phyloP scores from a whole-genome alignment of 2,888 invertebrate genomes.

The Melipona beecheii region DNA sequence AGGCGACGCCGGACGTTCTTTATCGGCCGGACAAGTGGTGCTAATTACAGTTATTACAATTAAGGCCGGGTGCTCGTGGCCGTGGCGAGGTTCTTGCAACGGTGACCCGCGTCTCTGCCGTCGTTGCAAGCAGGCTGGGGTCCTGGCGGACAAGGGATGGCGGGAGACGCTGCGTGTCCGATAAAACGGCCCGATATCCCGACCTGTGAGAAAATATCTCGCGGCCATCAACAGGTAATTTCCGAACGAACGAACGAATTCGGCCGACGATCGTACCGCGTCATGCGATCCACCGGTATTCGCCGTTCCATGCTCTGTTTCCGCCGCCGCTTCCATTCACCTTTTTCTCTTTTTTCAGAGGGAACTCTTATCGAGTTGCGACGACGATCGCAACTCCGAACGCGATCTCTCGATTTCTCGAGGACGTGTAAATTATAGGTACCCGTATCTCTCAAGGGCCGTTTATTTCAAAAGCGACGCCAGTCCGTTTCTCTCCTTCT shows the following conservation, averaged over 20 bases:
- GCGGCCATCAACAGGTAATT: constrained; percentile 53
- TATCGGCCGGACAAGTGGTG: constrained; percentile 59
- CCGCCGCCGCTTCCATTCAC: background rate
- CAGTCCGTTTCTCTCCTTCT: too few relatives aligned
- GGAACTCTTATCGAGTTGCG: constrained; percentile 14
- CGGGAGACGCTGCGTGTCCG: constrained; percentile 38
- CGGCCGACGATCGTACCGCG: constrained; percentile 15
- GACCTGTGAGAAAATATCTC: constrained; percentile 45
- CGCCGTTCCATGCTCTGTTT: constrained; percentile 16
- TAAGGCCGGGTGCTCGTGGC: constrained; percentile 56
- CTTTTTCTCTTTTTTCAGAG: background rate
- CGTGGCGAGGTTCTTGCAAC: constrained; percentile 51
- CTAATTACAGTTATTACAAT: constrained; percentile 68
- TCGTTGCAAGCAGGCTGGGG: constrained; percentile 26
- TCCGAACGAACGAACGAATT: constrained; percentile 28
- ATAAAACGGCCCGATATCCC: constrained; percentile 47
- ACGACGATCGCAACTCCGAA: background rate
- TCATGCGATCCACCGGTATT: constrained; percentile 26
- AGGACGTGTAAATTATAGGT: too few relatives aligned
- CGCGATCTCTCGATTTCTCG: background rate
- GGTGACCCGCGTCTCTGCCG: constrained; percentile 38
- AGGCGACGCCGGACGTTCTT: constrained; percentile 52
- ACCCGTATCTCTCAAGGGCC: too few relatives aligned
- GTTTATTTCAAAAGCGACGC: too few relatives aligned
- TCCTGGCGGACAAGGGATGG: constrained; percentile 7